These are phyloP conservation scores for Sinopyrophorus schimmeli DNA, from an alignment of 2,888 invertebrate genomes.

Conservation along the genomic window DNA sequence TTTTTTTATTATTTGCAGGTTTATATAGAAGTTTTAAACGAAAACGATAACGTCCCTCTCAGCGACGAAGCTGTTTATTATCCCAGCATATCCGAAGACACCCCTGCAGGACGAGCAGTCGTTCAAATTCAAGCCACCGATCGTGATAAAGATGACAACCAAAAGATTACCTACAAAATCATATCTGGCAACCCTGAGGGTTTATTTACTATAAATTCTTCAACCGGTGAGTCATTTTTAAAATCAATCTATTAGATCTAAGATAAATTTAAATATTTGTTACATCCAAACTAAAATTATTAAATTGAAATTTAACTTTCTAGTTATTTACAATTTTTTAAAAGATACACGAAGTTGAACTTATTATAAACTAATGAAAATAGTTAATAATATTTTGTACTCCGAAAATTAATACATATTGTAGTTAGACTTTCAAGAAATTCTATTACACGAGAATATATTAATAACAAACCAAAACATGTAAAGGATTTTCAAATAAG, in stretches of 20 bases:
- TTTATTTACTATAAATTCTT: constrained; percentile 83
- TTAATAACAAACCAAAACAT: too few species aligned
- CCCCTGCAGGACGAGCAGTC: constrained; percentile 72
- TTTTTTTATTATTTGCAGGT: constrained; percentile 58
- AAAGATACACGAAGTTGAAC: too few species aligned
- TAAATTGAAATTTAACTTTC: too few species aligned
- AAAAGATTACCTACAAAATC: constrained; percentile 77
- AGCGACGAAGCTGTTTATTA: constrained; percentile 85
- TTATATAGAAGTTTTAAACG: constrained; percentile 83
- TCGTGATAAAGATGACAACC: constrained; percentile 71
- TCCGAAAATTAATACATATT: too few species aligned
- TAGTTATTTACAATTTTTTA: too few species aligned
- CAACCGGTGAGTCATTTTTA: constrained; percentile 68
- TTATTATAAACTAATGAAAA: too few species aligned
- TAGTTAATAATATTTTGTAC: too few species aligned
- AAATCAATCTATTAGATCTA: too few species aligned
- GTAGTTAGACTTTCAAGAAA: too few species aligned
- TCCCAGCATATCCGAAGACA: constrained; percentile 79
- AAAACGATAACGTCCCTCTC: constrained; percentile 94
- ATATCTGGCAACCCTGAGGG: constrained; percentile 90
- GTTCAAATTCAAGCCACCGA: constrained; percentile 78
- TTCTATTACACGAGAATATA: too few species aligned
- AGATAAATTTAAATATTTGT: neutral
- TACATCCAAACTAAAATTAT: neutral
- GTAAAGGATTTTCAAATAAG: too few species aligned